Percentiles rank a stretch among this genome's conserved stretches.
phyloP scores from a whole-genome alignment of 1,140 invertebrate genomes.

The Ceratoteleas bidentatus region DNA sequence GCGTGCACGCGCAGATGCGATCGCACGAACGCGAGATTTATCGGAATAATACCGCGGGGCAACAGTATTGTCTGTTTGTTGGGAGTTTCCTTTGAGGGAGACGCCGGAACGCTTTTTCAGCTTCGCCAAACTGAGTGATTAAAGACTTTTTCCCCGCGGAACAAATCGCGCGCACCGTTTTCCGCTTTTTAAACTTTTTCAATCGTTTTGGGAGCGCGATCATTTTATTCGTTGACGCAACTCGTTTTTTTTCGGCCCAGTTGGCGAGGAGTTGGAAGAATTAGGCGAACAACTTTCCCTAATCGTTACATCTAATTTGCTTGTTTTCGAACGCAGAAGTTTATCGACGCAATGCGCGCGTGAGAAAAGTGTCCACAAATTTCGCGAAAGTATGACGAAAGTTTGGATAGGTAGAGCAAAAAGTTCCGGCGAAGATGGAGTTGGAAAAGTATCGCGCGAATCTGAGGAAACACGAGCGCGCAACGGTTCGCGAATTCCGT shows the following conservation, averaged over 20 bases:
- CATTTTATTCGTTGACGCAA: too few species aligned
- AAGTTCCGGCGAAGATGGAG: constrained; percentile 15
- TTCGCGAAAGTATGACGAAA: constrained; percentile 21
- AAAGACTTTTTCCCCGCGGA: too few species aligned
- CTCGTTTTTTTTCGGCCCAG: too few species aligned
- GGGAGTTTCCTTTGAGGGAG: too few species aligned
- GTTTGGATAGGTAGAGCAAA: constrained; percentile 11
- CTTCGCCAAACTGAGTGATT: too few species aligned
- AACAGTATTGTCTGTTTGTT: too few species aligned
- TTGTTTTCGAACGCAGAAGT: constrained; percentile 8
- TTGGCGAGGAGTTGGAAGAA: not conserved
- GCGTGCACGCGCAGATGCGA: not conserved
- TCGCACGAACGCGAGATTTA: not conserved
- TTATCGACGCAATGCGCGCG: constrained; percentile 19
- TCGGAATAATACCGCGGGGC: too few species aligned
- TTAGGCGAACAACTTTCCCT: not conserved
- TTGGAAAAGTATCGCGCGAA: constrained; percentile 5
- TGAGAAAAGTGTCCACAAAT: constrained; percentile 12
- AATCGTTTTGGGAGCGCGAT: too few species aligned
- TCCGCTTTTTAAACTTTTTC: too few species aligned
- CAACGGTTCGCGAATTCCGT: constrained; percentile 9
- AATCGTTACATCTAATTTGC: constrained; percentile 12
- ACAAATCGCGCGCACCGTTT: too few species aligned
- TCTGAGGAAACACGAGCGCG: constrained; percentile 13
- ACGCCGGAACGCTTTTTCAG: too few species aligned